These are phyloP conservation scores for Drosophila ochracea DNA, from an alignment of 2,888 invertebrate species.

Conservation along the genomic window DNA sequence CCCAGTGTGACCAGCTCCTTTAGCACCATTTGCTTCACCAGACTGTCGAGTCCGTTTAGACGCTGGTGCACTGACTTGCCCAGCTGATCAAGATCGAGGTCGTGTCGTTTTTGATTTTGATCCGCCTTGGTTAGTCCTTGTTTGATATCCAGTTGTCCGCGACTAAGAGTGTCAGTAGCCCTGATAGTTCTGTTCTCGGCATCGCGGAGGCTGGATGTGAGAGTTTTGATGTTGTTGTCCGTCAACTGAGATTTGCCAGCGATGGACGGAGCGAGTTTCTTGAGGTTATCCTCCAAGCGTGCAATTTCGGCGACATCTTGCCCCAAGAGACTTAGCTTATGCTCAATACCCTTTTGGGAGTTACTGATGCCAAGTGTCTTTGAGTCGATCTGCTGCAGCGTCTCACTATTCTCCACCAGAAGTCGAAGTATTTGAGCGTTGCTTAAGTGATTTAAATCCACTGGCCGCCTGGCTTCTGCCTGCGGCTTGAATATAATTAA, in stretches of 20 bases:
- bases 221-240: slow-evolving; percentile 28
- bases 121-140: slow-evolving; percentile 36
- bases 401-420: slow-evolving; percentile 32
- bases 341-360: slow-evolving; percentile 60
- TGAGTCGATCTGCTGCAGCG: slow-evolving; percentile 26
- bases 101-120: slow-evolving; percentile 49
- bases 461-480: background rate
- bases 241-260: slow-evolving; percentile 20
- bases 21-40: slow-evolving; percentile 46
- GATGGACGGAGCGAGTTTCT: slow-evolving; percentile 23
- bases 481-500: background rate
- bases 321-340: slow-evolving; percentile 38
- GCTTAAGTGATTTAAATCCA: background rate
- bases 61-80: slow-evolving; percentile 26
- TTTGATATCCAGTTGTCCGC: slow-evolving; percentile 44
- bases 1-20: slow-evolving; percentile 30
- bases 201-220: slow-evolving; percentile 32
- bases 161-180: slow-evolving; percentile 32
- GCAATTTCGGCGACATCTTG: slow-evolving; percentile 43
- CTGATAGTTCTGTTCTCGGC: slow-evolving; percentile 25
- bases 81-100: slow-evolving; percentile 32
- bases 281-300: slow-evolving; percentile 39
- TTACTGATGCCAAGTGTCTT: slow-evolving; percentile 23
- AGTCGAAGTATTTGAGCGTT: slow-evolving; percentile 6
- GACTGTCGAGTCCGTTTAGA: slow-evolving; percentile 44